phyloP scores from a whole-genome alignment of 2,888 invertebrate genomes.

The Agrochola lota region DNA sequence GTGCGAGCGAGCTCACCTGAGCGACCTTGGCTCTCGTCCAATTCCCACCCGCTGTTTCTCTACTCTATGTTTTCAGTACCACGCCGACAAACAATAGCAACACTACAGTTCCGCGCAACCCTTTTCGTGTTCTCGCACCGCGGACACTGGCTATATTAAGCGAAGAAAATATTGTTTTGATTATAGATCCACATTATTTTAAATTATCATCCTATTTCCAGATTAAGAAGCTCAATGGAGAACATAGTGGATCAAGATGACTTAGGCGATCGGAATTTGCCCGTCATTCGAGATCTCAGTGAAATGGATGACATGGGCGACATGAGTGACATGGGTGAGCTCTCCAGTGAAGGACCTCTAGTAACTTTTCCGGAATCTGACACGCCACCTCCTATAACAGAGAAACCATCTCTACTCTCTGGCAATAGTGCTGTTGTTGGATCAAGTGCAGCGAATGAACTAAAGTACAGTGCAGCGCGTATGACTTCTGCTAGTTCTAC shows the following conservation, averaged over 20 bases:
- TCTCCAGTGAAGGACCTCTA: conserved; percentile 91
- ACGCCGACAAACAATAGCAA: conserved; percentile 88
- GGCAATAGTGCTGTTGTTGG: conserved; percentile 84
- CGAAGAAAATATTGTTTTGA: conserved; percentile 21
- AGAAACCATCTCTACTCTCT: conserved; percentile 86
- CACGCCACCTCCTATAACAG: conserved; percentile 91
- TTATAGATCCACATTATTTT: conserved; percentile 19
- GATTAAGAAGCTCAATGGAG: conserved; percentile 94
- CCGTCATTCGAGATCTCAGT: conserved; percentile 87
- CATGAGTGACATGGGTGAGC: conserved; percentile 88
- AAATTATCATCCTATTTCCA: conserved; percentile 72
- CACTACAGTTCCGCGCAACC: conserved; percentile 79
- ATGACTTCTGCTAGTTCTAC: conserved; percentile 93
- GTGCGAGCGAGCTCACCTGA: conserved; percentile 87
- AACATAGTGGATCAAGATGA: conserved; percentile 93
- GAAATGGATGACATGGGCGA: conserved; percentile 88
- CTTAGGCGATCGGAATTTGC: conserved; percentile 84
- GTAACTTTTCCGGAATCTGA: conserved; percentile 96
- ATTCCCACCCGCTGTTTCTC: conserved; percentile 85
- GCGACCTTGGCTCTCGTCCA: conserved; percentile 88
- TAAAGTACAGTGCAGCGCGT: conserved; percentile 96
- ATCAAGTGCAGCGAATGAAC: conserved; percentile 91
- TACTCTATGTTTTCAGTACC: conserved; percentile 86
- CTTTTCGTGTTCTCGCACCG: conserved; percentile 59
- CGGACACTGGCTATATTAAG: conserved; percentile 19